Evolutionary conservation across 2,888 invertebrate genomes (phyloP).

Genomic region (Drosophila robusta): DNA sequence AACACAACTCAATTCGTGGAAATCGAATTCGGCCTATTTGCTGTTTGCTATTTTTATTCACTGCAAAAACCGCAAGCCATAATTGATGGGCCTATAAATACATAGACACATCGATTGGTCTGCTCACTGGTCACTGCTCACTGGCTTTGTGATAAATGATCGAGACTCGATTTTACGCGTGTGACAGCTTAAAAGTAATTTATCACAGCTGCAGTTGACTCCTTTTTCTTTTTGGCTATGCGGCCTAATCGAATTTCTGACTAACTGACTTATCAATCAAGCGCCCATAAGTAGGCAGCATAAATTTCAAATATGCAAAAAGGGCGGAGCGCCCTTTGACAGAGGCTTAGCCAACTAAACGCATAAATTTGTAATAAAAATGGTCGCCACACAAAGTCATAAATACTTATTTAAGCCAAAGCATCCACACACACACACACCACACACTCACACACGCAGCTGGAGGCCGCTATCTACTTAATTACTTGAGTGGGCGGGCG

Average conservation of each 20-base stretch:
- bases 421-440: slow-evolving; percentile 24
- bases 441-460: slow-evolving; percentile 15
- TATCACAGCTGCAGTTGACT: slow-evolving; percentile 58
- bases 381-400: slow-evolving; percentile 30
- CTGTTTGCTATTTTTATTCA: slow-evolving; percentile 30
- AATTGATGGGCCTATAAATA: slow-evolving; percentile 64
- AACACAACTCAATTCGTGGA: slow-evolving; percentile 47
- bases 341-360: slow-evolving; percentile 46
- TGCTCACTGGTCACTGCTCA: slow-evolving; percentile 15
- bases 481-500: slow-evolving; percentile 67
- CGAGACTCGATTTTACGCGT: slow-evolving; percentile 36
- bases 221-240: slow-evolving; percentile 16
- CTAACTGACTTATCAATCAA: slow-evolving; percentile 72
- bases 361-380: slow-evolving; percentile 73
- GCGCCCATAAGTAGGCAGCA: slow-evolving; percentile 35
- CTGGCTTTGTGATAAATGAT: slow-evolving; percentile 67
- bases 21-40: slow-evolving; percentile 28
- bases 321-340: slow-evolving; percentile 10
- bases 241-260: slow-evolving; percentile 27
- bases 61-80: slow-evolving; percentile 13
- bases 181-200: slow-evolving; percentile 77
- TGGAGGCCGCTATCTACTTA: slow-evolving; percentile 67
- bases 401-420: slow-evolving; percentile 59
- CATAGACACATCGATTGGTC: slow-evolving; percentile 35
- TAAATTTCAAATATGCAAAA: slow-evolving; percentile 23